Percentiles rank a stretch among this genome's conserved stretches.
Conservation (phyloP, 2,888 invertebrate species). For the Argyresthia goedartella region DNA sequence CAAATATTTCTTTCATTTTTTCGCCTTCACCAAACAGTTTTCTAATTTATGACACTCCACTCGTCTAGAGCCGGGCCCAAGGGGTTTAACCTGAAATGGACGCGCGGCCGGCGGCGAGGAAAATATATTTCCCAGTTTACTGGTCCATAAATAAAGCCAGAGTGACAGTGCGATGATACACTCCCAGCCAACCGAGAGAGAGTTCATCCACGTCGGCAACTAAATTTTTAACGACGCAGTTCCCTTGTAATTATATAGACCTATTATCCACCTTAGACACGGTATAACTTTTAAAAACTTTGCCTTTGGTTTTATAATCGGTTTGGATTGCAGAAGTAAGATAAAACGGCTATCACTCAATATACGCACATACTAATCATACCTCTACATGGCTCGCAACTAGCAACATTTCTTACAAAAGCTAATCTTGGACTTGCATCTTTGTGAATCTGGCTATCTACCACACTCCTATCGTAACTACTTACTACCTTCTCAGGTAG, state of each 20-base stretch:
- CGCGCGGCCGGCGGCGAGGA: slow-evolving; percentile 56
- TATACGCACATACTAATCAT: no score
- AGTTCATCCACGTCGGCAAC: slow-evolving; percentile 58
- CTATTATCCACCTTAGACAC: no score
- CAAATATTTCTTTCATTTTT: slow-evolving; percentile 61
- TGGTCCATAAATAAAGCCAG: slow-evolving; percentile 66
- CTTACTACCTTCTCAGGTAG: no score
- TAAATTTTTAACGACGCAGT: slow-evolving; percentile 50
- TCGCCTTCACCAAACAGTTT: slow-evolving; percentile 59
- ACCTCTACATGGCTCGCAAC: no score
- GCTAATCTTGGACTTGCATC: no score
- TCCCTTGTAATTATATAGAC: neutral
- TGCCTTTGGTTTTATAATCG: slow-evolving; percentile 14
- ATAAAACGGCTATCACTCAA: no score
- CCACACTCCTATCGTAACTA: no score
- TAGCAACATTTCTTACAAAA: no score
- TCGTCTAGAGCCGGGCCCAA: slow-evolving; percentile 62
- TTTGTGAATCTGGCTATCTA: no score
- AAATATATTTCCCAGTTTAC: slow-evolving; percentile 71
- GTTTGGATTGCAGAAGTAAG: no score
- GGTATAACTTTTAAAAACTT: no score
- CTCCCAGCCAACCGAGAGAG: slow-evolving; percentile 51
- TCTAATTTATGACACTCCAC: slow-evolving; percentile 69
- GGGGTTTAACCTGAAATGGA: slow-evolving; percentile 69
- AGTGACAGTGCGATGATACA: slow-evolving; percentile 69